Evolutionary conservation across 2,888 invertebrate genomes (phyloP), one percentile per base, ranked within the genome.

Genomic region (Abscondita cerata): DNA sequence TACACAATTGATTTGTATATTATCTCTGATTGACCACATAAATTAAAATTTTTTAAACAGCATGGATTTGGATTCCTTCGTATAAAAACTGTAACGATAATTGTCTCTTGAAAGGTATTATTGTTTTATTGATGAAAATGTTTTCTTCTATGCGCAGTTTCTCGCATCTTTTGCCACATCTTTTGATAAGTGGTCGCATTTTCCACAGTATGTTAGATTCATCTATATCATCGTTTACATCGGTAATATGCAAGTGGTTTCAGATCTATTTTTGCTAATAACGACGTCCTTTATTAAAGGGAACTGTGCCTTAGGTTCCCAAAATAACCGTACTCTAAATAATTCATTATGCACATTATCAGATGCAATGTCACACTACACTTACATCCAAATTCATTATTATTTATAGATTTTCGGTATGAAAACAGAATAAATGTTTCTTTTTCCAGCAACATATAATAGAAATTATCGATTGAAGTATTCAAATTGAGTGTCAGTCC

Each of bases 391-490:
- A 52, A 44, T 50, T 46, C 59, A 59, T 56, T 50, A 4, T 53
- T 59, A 31, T 62, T 41, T 13, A 41, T 13, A 16, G n/a, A 12
- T 8, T 67, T 62, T 46, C 59, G 11, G 25, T 46, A 59, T 65
- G 13, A 50, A 34, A 12, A 67, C 18, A n/a, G 62, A 65, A 67
- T 64, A 64, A 54, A 64, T 61, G 41, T 64, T 64, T 12, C 64
- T 64, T 53, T 54, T 65, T 11, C 59, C 59, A 50, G 59, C 56
- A 16, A 52, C 31, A 31, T 48, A 9, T 12, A 56, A 41, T 41
- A 48, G 59, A 44, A 65, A 65, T 41, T 66, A 66, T 51, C 65
- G 58, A 20, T 33, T 46, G 25, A 65, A 65, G 52, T 66, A 65
- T 50, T 34, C 18, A 34, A 64, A 25, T 40, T 60, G 64, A 8